Evolutionary conservation across 2,888 invertebrate species (phyloP).

Genomic region (Steromphala cineraria): DNA sequence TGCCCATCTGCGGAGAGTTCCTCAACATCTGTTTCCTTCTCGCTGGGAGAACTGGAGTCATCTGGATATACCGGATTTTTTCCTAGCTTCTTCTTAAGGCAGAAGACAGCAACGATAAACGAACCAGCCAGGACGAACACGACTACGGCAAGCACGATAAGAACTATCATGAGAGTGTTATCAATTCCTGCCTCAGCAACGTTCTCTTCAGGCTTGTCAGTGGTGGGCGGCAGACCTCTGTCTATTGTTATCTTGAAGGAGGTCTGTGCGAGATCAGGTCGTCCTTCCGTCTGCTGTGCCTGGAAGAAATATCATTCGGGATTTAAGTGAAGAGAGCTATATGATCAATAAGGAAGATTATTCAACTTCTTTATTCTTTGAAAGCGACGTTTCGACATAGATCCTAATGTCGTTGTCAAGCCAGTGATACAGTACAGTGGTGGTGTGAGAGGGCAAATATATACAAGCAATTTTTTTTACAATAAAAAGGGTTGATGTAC

Average conservation of each 20-base stretch:
- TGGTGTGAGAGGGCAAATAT: no score
- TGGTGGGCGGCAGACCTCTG: conserved; percentile 5
- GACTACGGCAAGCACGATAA: conserved; percentile 39
- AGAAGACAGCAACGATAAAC: conserved; percentile 28
- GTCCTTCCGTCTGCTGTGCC: not conserved
- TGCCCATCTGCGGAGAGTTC: conserved; percentile 35
- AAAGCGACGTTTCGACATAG: no score
- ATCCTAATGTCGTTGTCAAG: no score
- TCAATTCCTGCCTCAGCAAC: not conserved
- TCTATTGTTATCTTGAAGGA: conserved; percentile 4
- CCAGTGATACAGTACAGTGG: no score
- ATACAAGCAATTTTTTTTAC: no score
- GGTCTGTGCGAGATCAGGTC: not conserved
- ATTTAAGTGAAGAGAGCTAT: no score
- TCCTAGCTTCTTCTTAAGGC: conserved; percentile 28
- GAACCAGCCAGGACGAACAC: conserved; percentile 32
- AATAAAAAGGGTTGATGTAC: no score
- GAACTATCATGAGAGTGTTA: conserved; percentile 30
- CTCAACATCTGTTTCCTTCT: conserved; percentile 47
- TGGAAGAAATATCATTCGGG: not conserved
- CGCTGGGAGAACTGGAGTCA: conserved; percentile 34
- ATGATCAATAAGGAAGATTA: no score
- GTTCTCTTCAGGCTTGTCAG: not conserved
- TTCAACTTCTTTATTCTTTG: no score
- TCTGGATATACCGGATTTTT: conserved; percentile 30